Evolutionary conservation across 2,888 invertebrate species (phyloP), one percentile per base, ranked within the genome.

Genomic region (Polylopha cassiicola): DNA sequence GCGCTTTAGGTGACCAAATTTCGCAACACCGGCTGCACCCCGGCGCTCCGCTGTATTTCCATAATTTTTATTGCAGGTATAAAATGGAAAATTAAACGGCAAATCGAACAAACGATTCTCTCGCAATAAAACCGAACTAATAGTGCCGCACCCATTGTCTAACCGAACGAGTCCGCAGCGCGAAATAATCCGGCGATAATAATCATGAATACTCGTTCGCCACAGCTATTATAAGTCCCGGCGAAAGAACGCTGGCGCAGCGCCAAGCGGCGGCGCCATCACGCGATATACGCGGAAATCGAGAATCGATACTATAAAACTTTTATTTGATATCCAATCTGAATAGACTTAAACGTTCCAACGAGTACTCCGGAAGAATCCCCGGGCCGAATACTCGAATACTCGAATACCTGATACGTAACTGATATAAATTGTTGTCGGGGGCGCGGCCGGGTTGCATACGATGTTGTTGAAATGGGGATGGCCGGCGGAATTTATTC

Each of bases 241-340:
- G 49, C 39, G 49, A 57, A 70, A 71, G 68, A 69, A 65, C 46
- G 28, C 63, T 75, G 76, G 76, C 66, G 39, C 29, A 6, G 39
- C 31, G 62, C 74, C 74, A 73, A 66, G 56, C 39, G 43, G 62
- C 58, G 23, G 38, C 48, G 56, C 61, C 62, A 61, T 58, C 61
- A 62, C 57, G 48, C 48, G 52, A n/a, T n/a, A 54, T 50, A 47
- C 44, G 49, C 51, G 53, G 51, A 47, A 50, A 48, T 50, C 50
- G 53, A 43, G 49, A 51, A 59, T 48, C 77, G 68, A 77, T 77
- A 61, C 61, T 60, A 74, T 73, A 67, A 71, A 68, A 73, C 60
- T 74, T 74, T 78, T 77, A 79, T 79, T 75, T 63, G 74, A 77
- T 73, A 22, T 32, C 26, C 17, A 39, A 27, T 39, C 75, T 73